These are phyloP conservation scores for Plusia festucae DNA, from an alignment of 2,888 invertebrate species.

Conservation along the genomic window DNA sequence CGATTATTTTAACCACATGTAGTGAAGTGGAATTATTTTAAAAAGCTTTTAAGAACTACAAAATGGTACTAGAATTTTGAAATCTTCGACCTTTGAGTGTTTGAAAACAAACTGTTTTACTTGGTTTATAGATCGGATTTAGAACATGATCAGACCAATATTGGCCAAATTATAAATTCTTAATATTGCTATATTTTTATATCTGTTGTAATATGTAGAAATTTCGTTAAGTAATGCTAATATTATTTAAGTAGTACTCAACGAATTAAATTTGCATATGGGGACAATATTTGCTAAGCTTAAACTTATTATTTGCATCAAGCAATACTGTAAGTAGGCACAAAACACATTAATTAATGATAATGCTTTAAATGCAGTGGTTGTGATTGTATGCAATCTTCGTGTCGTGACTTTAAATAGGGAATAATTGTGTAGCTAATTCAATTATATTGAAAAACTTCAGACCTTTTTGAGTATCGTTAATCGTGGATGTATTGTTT, in stretches of 20 bases:
- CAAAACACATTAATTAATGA: conserved; percentile 68
- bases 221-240: conserved; percentile 26
- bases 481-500: conserved; percentile 19
- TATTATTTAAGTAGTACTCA: conserved; percentile 17
- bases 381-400: conserved; percentile 77
- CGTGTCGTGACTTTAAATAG: conserved; percentile 54
- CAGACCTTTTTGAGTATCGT: conserved; percentile 10
- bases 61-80: neutral
- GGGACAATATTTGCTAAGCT: conserved; percentile 19
- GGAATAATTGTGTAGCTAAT: conserved; percentile 27
- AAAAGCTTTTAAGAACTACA: conserved; percentile 16
- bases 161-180: conserved; percentile 48
- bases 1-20: conserved; percentile 22
- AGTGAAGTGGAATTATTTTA: conserved; percentile 18
- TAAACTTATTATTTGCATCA: conserved; percentile 49
- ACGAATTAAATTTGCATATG: conserved; percentile 14
- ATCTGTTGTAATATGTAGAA: conserved; percentile 43
- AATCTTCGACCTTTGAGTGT: conserved; percentile 9
- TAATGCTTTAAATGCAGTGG: conserved; percentile 75
- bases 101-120: conserved; percentile 21
- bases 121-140: conserved; percentile 18
- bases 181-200: conserved; percentile 36
- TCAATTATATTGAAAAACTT: conserved; percentile 14
- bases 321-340: conserved; percentile 63
- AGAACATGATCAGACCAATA: conserved; percentile 16